Evolutionary conservation across 2,888 invertebrate genomes (phyloP), one percentile per base, ranked within the genome.

Genomic region (Belgica antarctica): DNA sequence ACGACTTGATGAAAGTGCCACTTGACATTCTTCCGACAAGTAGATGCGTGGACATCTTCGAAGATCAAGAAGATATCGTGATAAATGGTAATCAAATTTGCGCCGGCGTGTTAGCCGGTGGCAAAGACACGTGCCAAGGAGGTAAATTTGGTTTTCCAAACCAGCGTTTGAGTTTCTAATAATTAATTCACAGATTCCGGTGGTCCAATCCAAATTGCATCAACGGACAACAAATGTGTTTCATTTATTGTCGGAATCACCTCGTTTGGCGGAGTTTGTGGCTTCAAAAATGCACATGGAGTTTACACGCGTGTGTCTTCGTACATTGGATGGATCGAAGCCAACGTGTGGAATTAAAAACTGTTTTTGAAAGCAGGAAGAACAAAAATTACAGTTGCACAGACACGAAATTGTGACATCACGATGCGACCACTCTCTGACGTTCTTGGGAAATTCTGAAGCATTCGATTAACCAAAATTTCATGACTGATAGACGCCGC

Each of bases 301-400:
- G 17, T 62, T 8, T 47, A 65, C 15, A 46, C 65, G 2, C 2
- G 46, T 15, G 70, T 70, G 4, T 61, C 70, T 25, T 12, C 70
- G 36, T 61, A 70, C 22, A 12, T 70, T 17, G 70, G 61, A 17
- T 70, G 70, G 70, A 70, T 70, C 25, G 70, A 70, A 28, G 10
- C 17, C 1, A 70, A 41, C 25, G 70, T 70, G 15, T 70, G 70
- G 70, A 2, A 19, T 17, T 27, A 15, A 59, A 59, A 59, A 12
- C 4, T 57, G 3, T 5, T 47, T 8, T 15, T 15, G 47, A 8
- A 8, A 47, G 7, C 47, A 5, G 47, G 5, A 7, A 47, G 8
- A 47, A 7, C 34, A 47, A 8, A 5, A 47, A 47, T n/a, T n/a
- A n/a, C n/a, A n/a, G n/a, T n/a, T n/a, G n/a, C n/a, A n/a, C n/a